phyloP scores from a whole-genome alignment of 2,113 vertebrate species.

The Phylloscopus whistleri region DNA sequence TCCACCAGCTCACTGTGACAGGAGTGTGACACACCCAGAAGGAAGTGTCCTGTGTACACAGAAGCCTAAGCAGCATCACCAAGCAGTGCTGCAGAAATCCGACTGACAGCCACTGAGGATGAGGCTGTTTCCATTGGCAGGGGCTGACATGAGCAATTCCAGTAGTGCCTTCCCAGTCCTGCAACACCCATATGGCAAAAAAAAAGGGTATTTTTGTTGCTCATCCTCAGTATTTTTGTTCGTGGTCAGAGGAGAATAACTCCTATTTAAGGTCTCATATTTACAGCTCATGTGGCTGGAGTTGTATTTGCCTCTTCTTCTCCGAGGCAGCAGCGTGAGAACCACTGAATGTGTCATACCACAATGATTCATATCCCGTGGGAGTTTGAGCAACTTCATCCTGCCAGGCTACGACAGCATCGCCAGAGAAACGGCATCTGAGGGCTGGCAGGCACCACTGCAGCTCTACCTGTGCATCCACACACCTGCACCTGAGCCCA shows the following conservation, averaged over 20 bases:
- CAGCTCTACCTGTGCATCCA: not conserved
- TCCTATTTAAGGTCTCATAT: not conserved
- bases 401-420: constrained; percentile 42
- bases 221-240: not conserved
- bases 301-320: constrained; percentile 29
- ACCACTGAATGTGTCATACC: constrained; percentile 49
- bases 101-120: not conserved
- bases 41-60: not conserved
- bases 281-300: constrained; percentile 4
- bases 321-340: constrained; percentile 58
- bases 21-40: accelerated
- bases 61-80: not conserved
- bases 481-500: not conserved
- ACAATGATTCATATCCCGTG: constrained; percentile 72
- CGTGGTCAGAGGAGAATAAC: not conserved
- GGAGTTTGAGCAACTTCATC: constrained; percentile 63
- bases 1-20: not conserved
- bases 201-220: not conserved
- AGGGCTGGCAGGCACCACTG: not conserved
- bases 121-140: not conserved
- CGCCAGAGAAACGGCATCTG: constrained; percentile 42
- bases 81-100: not conserved
- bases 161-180: not conserved
- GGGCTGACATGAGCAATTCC: not conserved
- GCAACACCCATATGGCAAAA: not conserved